Evolutionary conservation across 2,113 vertebrate genomes (phyloP).

Genomic region (Psammodynastes pulverulentus): DNA sequence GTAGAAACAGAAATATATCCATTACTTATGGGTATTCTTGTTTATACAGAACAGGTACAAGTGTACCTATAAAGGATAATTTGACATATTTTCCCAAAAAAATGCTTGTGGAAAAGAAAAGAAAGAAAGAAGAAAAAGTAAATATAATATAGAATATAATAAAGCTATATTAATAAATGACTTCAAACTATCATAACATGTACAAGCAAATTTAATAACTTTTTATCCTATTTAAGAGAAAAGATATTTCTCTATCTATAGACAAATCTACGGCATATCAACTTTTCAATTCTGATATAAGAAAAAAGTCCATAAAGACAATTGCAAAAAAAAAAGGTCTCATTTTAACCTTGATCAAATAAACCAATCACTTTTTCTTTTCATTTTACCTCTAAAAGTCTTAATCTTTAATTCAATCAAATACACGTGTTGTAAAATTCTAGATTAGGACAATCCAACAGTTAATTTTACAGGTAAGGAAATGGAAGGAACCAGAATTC

Average conservation of each 20-base stretch:
- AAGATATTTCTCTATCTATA: neutral
- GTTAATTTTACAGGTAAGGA: slow-evolving; percentile 61
- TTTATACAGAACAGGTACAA: slow-evolving; percentile 29
- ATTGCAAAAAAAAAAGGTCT: neutral
- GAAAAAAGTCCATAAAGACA: neutral
- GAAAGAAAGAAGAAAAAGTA: neutral
- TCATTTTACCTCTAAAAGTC: too few relatives aligned
- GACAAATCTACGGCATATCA: neutral
- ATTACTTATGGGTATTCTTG: slow-evolving; percentile 43
- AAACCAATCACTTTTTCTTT: too few relatives aligned
- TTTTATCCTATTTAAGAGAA: neutral
- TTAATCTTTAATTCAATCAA: too few relatives aligned
- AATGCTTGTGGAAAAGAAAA: neutral
- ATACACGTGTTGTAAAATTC: slow-evolving; percentile 37
- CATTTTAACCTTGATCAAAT: neutral
- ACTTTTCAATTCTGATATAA: neutral
- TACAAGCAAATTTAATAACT: neutral
- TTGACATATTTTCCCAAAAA: slow-evolving; percentile 67
- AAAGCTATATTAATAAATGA: neutral
- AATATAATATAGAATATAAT: neutral
- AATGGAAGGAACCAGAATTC: slow-evolving; percentile 58
- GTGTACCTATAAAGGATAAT: slow-evolving; percentile 63
- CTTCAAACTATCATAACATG: neutral
- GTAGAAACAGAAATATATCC: slow-evolving; percentile 52
- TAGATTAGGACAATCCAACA: slow-evolving; percentile 56